phyloP scores from a whole-genome alignment of 1,140 invertebrate species.

The Papilio polyxenes region DNA sequence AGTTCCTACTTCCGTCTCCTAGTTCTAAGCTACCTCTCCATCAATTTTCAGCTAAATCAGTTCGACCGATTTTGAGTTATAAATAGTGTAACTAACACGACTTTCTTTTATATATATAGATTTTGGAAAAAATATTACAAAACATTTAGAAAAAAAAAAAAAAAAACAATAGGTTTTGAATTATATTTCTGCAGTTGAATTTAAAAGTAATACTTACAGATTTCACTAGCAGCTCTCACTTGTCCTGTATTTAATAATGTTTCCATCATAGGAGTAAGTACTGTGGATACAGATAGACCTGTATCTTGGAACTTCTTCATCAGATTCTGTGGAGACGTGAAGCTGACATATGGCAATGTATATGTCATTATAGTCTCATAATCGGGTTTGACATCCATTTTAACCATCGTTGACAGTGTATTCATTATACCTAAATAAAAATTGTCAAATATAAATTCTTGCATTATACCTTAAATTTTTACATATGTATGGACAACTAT shows the following conservation, averaged over 20 bases:
- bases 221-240: constrained; percentile 68
- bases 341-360: constrained; percentile 78
- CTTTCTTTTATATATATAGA: too few species aligned
- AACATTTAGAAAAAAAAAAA: too few species aligned
- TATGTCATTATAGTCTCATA: constrained; percentile 80
- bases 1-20: too few species aligned
- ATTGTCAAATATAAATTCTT: background rate
- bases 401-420: constrained; percentile 76
- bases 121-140: too few species aligned
- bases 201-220: constrained; percentile 67
- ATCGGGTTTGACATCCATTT: constrained; percentile 78
- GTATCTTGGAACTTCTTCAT: constrained; percentile 77
- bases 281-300: constrained; percentile 62
- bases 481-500: too few species aligned
- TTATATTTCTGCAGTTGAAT: too few species aligned
- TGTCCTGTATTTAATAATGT: constrained; percentile 75
- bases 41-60: too few species aligned
- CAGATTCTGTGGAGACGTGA: constrained; percentile 71
- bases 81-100: too few species aligned
- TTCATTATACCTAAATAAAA: constrained; percentile 75
- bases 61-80: too few species aligned
- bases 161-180: too few species aligned
- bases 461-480: too few species aligned
- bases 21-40: too few species aligned
- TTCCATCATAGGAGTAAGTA: constrained; percentile 77